phyloP scores from a whole-genome alignment of 2,797 vertebrate genomes.

The Limnodromus scolopaceus region DNA sequence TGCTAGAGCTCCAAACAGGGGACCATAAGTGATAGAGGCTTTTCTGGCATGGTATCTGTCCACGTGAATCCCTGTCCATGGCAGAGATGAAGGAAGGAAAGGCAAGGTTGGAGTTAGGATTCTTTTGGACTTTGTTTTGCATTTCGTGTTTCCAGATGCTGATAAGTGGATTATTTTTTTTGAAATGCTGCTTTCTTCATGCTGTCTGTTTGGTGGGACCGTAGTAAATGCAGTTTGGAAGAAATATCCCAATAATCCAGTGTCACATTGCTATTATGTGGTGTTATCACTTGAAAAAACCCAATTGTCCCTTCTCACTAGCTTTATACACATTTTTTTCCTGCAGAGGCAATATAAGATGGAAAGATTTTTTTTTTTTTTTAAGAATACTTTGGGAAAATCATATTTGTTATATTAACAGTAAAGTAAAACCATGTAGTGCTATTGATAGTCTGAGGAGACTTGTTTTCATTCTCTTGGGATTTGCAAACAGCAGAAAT shows the following conservation, averaged over 20 bases:
- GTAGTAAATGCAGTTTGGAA: neutral
- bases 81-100: neutral
- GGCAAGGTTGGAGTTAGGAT: neutral
- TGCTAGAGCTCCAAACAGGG: neutral
- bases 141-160: neutral
- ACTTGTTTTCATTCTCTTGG: neutral
- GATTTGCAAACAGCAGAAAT: neutral
- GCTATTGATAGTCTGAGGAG: neutral
- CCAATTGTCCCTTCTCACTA: neutral
- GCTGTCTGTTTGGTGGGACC: neutral
- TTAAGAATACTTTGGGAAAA: neutral
- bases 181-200: neutral
- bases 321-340: neutral
- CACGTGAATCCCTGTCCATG: neutral
- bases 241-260: neutral
- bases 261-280: neutral
- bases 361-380: neutral
- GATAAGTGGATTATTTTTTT: neutral
- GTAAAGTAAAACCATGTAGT: neutral
- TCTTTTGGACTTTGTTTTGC: neutral
- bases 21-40: neutral
- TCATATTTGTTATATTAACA: neutral
- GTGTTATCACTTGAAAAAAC: neutral
- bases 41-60: neutral
- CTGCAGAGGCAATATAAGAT: neutral